Conservation (phyloP, 2,797 vertebrate genomes). For the Varecia variegata region DNA sequence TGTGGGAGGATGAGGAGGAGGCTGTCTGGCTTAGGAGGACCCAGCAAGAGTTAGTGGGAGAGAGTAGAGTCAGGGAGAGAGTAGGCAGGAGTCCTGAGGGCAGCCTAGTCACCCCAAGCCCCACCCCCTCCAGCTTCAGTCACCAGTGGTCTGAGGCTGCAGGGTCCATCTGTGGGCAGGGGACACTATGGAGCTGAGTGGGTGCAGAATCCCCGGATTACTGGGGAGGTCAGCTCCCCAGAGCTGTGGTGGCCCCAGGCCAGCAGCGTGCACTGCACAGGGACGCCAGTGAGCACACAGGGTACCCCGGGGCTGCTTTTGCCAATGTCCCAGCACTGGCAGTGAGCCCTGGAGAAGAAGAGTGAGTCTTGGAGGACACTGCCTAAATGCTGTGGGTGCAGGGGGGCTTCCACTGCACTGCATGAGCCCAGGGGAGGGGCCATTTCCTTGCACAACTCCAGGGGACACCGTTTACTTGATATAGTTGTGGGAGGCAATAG, state of each 20-base stretch:
- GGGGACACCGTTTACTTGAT: neutral
- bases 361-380: neutral
- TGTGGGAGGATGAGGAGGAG: neutral
- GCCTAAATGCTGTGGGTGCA: neutral
- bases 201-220: neutral
- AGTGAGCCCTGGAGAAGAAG: neutral
- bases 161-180: neutral
- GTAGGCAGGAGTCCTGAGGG: neutral
- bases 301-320: neutral
- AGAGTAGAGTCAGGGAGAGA: neutral
- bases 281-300: neutral
- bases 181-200: neutral
- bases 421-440: neutral
- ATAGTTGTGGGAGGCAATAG: neutral
- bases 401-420: neutral
- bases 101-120: neutral
- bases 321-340: neutral
- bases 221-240: slow-evolving; percentile 13
- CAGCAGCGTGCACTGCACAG: neutral
- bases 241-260: neutral
- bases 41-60: neutral
- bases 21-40: neutral
- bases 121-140: no score
- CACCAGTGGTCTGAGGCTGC: neutral
- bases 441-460: neutral